Conservation (phyloP, 1,140 invertebrate species). For the Leptinotarsa defecta region DNA sequence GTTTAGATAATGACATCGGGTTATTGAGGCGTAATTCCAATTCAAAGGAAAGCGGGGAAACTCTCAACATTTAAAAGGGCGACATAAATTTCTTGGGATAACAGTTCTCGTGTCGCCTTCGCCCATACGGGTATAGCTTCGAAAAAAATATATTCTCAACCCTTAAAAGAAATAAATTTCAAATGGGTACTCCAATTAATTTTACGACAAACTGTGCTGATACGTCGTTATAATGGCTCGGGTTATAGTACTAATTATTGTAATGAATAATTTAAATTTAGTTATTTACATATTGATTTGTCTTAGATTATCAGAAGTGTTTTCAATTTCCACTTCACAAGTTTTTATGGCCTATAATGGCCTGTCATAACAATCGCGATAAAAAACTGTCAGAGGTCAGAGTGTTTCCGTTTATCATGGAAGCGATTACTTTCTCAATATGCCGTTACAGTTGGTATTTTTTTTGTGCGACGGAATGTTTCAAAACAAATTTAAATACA, state of each 20-base stretch:
- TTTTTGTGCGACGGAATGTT: too few relatives aligned
- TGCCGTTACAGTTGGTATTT: too few relatives aligned
- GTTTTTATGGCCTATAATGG: constrained; percentile 6
- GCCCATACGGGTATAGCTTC: too few relatives aligned
- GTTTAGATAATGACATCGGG: too few relatives aligned
- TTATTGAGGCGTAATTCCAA: too few relatives aligned
- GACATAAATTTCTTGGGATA: too few relatives aligned
- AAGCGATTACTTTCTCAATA: neutral
- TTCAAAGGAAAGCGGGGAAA: too few relatives aligned
- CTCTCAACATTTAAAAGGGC: too few relatives aligned
- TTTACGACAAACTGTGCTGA: neutral
- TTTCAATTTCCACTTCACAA: constrained; percentile 4
- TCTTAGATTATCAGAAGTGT: constrained; percentile 3
- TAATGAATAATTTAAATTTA: constrained; percentile 7
- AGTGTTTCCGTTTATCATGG: neutral
- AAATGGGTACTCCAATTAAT: neutral
- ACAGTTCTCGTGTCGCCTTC: too few relatives aligned
- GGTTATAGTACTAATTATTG: neutral
- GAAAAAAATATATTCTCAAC: neutral
- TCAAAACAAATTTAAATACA: too few relatives aligned
- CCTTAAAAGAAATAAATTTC: neutral
- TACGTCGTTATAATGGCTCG: neutral
- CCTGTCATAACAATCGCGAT: neutral
- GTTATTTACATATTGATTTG: constrained; percentile 7
- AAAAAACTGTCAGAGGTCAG: neutral